Conservation (phyloP, 2,797 vertebrate genomes). For the Babyrousa celebensis region DNA sequence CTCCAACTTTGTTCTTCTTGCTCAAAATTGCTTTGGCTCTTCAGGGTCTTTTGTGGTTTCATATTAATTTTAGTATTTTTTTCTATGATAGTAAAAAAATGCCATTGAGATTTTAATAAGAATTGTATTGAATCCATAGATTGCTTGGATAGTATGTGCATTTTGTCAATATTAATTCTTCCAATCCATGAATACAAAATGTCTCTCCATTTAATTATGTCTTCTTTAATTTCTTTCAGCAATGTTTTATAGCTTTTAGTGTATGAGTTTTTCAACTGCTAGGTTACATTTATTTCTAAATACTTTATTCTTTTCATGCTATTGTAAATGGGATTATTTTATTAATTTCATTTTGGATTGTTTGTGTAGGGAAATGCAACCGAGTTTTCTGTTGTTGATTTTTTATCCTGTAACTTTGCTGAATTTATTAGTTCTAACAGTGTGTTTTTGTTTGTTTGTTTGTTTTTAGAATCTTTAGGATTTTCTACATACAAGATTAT, state of each 20-base stretch:
- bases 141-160: neutral
- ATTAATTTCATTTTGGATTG: too few relatives aligned
- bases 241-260: neutral
- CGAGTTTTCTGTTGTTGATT: too few relatives aligned
- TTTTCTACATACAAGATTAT: too few relatives aligned
- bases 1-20: neutral
- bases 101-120: neutral
- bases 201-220: neutral
- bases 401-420: too few relatives aligned
- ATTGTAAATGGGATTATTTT: too few relatives aligned
- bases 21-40: neutral
- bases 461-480: too few relatives aligned
- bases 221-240: neutral
- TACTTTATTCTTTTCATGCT: too few relatives aligned
- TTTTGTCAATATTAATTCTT: neutral
- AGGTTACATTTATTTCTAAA: too few relatives aligned
- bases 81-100: neutral
- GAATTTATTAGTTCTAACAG: too few relatives aligned
- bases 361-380: too few relatives aligned
- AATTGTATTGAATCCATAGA: neutral
- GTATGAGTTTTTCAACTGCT: too few relatives aligned
- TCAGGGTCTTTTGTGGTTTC: neutral
- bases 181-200: neutral
- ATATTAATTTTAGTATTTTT: neutral
- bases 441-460: too few relatives aligned